A percentile compares a stretch with the other conserved stretches of the same genome.
These are phyloP conservation scores for Drosophila carrolli DNA, from an alignment of 1,140 invertebrate species.

Conservation along the genomic window DNA sequence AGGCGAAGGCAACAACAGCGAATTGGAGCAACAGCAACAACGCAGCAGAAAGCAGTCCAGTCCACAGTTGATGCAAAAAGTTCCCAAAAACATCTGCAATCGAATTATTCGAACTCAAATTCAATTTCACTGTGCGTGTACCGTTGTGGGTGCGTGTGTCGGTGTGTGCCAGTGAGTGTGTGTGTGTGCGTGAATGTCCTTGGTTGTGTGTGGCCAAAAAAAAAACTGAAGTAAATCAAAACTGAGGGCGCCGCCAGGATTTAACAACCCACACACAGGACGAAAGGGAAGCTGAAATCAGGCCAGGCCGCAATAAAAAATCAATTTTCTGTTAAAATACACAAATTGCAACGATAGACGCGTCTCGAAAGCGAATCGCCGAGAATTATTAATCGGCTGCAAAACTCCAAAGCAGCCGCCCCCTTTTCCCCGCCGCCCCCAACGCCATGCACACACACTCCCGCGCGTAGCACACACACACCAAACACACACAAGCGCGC, in stretches of 20 bases:
- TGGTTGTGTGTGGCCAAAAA: constrained; percentile 52
- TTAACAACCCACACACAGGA: constrained; percentile 22
- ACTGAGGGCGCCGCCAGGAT: constrained; percentile 42
- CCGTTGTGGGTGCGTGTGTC: constrained; percentile 36
- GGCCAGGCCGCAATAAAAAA: constrained; percentile 61
- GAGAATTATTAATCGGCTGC: constrained; percentile 40
- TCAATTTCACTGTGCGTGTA: constrained; percentile 41
- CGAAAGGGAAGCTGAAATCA: constrained; percentile 37
- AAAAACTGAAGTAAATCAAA: constrained; percentile 36
- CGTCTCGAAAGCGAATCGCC: constrained; percentile 43
- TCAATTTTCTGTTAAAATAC: constrained; percentile 72
- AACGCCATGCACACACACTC: constrained; percentile 65
- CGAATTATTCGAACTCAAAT: constrained; percentile 59
- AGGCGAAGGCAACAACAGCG: constrained; percentile 49
- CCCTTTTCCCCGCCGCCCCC: constrained; percentile 32
- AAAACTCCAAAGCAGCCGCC: constrained; percentile 37
- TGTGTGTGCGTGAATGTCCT: constrained; percentile 56
- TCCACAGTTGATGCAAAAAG: constrained; percentile 32
- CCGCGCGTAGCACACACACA: constrained; percentile 40
- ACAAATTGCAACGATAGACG: constrained; percentile 57
- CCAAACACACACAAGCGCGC: constrained; percentile 14
- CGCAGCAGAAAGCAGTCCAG: constrained; percentile 10
- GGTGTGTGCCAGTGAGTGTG: constrained; percentile 19
- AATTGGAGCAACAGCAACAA: constrained; percentile 35
- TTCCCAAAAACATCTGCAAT: constrained; percentile 41